Evolutionary conservation across 2,113 vertebrate species (phyloP), one percentile per base, ranked within the genome.

Genomic region (Hepsetus odoe): DNA sequence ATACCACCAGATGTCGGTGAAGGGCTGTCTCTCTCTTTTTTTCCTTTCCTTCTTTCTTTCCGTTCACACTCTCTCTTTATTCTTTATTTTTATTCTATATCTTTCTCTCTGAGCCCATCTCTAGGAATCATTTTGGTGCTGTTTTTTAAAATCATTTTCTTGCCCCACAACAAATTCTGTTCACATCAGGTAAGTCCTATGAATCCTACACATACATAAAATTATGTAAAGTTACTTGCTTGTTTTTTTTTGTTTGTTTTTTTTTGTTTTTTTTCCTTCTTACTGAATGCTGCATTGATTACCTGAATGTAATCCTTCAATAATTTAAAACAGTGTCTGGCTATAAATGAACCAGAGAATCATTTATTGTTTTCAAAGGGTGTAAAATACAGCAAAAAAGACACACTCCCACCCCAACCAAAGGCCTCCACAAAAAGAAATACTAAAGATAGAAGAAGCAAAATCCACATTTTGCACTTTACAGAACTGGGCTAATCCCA

Each of bases 1-100:
- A 11, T 16, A 53, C 80, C 86, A 84, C 75, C 58, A 84, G 86
- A 65, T 65, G 86, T 61, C 86, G 81, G 64, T 53, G 55, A 28
- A 61, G 28, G 18, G 58, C 44, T 74, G 6, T 16, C 0, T 30
- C 20, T 7, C 14, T 20, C 8, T 9, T 32, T 32, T 35, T 26
- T 18, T 62, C 1, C 16, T 24, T 9, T 20, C 3, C 7, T 32
- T 58, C 30, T 59, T 11, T 33, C 4, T 20, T 5, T 18, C 0
- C 51, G 24, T 10, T 55, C n/a, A 24, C n/a, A 55, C 5, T 55
- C 51, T 5, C 3, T 51, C n/a, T 55, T 55, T 10, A 24, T 22
- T 55, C n/a, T 55, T 10, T 24, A 24, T 24, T 10, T 2, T 40
- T 16, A n/a, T n/a, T n/a, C n/a, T n/a, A n/a, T n/a, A n/a, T n/a